Evolutionary conservation across 1,140 invertebrate genomes (phyloP).

Genomic region (Euura saliciscinereae): DNA sequence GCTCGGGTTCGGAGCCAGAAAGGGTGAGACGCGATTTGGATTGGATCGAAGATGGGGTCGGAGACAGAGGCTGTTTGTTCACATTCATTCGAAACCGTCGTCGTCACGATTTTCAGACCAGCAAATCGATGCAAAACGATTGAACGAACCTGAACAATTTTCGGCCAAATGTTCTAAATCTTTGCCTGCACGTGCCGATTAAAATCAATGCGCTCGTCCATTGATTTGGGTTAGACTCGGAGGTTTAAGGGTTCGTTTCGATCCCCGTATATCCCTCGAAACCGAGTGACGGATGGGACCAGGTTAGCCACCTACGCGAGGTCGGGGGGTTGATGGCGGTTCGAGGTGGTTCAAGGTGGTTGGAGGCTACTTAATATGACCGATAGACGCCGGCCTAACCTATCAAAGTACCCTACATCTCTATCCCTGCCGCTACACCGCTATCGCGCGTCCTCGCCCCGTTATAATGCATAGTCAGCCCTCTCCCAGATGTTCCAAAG

Average conservation of each 20-base stretch:
- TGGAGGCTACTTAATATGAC: constrained; percentile 7
- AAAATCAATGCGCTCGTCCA: not conserved
- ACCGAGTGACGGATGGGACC: constrained; percentile 1
- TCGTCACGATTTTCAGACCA: constrained; percentile 24
- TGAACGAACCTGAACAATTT: too few relatives aligned
- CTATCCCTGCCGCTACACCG: constrained; percentile 1
- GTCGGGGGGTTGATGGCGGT: constrained; percentile 1
- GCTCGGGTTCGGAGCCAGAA: not conserved
- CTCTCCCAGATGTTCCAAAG: not conserved
- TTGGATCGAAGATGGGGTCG: not conserved
- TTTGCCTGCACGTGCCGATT: not conserved
- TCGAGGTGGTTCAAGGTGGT: constrained; percentile 1
- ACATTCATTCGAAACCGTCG: too few relatives aligned
- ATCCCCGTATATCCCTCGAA: not conserved
- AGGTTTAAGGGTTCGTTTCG: not conserved
- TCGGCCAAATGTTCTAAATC: too few relatives aligned
- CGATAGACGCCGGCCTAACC: constrained; percentile 6
- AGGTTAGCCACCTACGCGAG: constrained; percentile 1
- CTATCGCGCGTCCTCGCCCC: constrained; percentile 1
- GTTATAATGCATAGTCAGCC: constrained; percentile 2
- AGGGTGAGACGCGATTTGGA: constrained; percentile 9
- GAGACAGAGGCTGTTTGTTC: too few relatives aligned
- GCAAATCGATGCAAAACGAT: not conserved
- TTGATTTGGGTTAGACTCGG: not conserved
- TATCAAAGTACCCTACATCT: constrained; percentile 7